Evolutionary conservation across 2,113 vertebrate species (phyloP).

Genomic region (Lepidiolamprologus cunningtoni): DNA sequence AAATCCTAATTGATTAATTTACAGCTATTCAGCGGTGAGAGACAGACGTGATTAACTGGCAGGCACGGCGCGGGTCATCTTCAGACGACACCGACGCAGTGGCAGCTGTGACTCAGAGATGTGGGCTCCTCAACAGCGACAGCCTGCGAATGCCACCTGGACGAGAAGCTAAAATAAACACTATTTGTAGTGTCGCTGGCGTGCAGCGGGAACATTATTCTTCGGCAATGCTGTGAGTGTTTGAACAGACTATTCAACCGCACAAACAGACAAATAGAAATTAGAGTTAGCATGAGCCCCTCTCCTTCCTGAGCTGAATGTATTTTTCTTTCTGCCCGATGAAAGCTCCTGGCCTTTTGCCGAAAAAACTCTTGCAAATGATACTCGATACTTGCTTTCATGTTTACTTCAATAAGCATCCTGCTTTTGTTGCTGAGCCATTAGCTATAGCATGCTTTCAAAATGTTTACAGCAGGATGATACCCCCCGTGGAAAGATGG

Average conservation of each 20-base stretch:
- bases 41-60: slow-evolving; percentile 8
- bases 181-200: not conserved
- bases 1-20: not conserved
- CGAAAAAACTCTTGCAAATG: slow-evolving; percentile 9
- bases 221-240: not conserved
- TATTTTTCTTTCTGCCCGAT: slow-evolving; percentile 18
- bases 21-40: not conserved
- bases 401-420: slow-evolving; percentile 25
- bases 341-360: not conserved
- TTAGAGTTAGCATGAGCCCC: not conserved
- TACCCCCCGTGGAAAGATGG: not conserved
- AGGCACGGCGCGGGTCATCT: not conserved
- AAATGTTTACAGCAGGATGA: not conserved
- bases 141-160: slow-evolving; percentile 43
- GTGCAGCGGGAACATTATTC: not conserved
- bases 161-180: slow-evolving; percentile 43
- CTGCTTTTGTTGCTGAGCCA: slow-evolving; percentile 42
- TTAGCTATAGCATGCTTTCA: slow-evolving; percentile 8
- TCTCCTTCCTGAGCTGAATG: slow-evolving; percentile 5
- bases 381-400: slow-evolving; percentile 41
- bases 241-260: slow-evolving; percentile 31
- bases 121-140: slow-evolving; percentile 13
- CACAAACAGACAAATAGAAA: slow-evolving; percentile 4
- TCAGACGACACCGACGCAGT: not conserved
- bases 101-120: slow-evolving; percentile 47